These are phyloP conservation scores for Wasmannia auropunctata DNA, from an alignment of 1,140 invertebrate genomes.

Conservation along the genomic window DNA sequence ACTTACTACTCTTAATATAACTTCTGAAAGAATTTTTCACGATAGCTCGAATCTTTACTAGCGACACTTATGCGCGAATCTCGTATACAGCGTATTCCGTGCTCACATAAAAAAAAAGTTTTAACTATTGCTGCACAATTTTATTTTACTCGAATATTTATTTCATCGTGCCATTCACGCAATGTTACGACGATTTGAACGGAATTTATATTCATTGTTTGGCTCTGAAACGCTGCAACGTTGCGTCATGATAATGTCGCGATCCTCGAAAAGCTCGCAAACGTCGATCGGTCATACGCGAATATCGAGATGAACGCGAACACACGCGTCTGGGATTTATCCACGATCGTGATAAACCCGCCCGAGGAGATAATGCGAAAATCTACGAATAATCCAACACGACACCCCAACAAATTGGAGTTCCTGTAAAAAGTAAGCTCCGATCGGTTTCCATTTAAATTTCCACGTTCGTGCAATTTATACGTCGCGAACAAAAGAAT, in stretches of 20 bases:
- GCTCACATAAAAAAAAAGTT: conserved; percentile 13
- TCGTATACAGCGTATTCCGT: not conserved
- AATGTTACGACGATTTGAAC: not conserved
- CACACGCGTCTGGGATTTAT: conserved; percentile 15
- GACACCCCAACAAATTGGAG: conserved; percentile 25
- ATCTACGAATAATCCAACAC: conserved; percentile 42
- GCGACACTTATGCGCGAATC: not conserved
- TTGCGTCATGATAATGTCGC: not conserved
- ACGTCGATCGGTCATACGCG: not conserved
- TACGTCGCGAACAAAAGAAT: not conserved
- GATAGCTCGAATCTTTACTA: not conserved
- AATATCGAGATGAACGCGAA: not conserved
- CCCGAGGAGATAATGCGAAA: conserved; percentile 21
- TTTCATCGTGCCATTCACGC: not conserved
- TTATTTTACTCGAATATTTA: not conserved
- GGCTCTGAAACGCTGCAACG: not conserved
- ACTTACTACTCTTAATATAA: conserved; percentile 7
- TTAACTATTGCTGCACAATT: not conserved
- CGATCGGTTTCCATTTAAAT: conserved; percentile 27
- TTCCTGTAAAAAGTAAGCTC: not conserved
- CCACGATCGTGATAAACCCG: conserved; percentile 12
- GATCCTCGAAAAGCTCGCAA: conserved; percentile 20
- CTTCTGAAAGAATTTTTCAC: not conserved
- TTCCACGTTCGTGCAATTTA: not conserved
- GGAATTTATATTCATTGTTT: conserved; percentile 42